Conservation (phyloP, 1,140 invertebrate species). For the Diuraphis noxia region DNA sequence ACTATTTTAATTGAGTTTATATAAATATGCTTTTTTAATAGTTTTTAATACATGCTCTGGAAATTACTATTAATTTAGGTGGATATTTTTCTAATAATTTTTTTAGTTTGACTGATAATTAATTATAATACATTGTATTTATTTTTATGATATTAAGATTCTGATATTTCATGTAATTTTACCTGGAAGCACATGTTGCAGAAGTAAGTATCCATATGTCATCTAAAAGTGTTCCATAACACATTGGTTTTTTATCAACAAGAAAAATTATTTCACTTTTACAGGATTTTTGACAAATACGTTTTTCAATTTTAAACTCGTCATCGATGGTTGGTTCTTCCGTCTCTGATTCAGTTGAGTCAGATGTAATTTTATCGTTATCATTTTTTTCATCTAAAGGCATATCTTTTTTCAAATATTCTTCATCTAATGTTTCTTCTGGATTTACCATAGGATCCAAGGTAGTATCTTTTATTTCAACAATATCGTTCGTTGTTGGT, state of each 20-base stretch:
- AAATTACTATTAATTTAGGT: too few species aligned
- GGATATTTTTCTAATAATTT: background rate
- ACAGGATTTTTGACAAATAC: constrained; percentile 31
- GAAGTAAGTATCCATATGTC: constrained; percentile 57
- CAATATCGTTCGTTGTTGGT: background rate
- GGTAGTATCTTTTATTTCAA: background rate
- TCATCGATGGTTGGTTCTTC: background rate
- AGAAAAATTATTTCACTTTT: constrained; percentile 53
- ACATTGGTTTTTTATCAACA: constrained; percentile 53
- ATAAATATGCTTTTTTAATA: too few species aligned
- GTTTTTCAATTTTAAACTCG: constrained; percentile 11
- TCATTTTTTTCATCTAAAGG: background rate
- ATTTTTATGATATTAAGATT: background rate
- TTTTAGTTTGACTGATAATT: background rate
- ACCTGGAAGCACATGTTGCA: constrained; percentile 57
- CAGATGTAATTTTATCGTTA: background rate
- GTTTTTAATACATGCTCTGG: too few species aligned
- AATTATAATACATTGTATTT: background rate
- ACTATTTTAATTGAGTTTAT: too few species aligned
- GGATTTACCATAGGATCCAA: background rate
- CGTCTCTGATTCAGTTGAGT: background rate
- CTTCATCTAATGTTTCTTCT: background rate
- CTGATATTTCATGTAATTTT: background rate
- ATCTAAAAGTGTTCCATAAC: constrained; percentile 56
- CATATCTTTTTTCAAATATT: constrained; percentile 7